phyloP scores from a whole-genome alignment of 2,888 invertebrate genomes.

The Pandemis cinnamomeana region DNA sequence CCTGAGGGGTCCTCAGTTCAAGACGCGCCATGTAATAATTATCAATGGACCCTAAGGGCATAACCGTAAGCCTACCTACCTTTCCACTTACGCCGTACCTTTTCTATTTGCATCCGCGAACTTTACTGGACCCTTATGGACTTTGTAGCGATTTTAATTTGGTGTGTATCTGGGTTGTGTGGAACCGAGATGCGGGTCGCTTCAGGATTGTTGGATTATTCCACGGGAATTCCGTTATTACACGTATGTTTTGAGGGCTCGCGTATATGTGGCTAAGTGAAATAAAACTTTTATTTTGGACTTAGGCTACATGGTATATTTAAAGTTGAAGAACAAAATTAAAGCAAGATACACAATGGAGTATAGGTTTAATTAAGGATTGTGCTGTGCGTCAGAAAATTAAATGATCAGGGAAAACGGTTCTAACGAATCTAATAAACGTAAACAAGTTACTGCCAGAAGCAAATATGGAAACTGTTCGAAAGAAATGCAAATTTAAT shows the following conservation, averaged over 20 bases:
- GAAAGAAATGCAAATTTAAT: too few species aligned
- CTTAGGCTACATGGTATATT: background rate
- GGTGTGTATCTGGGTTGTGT: conserved; percentile 55
- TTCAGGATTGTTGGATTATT: conserved; percentile 30
- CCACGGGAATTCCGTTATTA: conserved; percentile 12
- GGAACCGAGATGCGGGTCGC: conserved; percentile 50
- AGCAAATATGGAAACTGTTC: too few species aligned
- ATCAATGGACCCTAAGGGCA: conserved; percentile 78
- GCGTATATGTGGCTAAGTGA: background rate
- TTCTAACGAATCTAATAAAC: too few species aligned
- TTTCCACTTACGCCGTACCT: conserved; percentile 45
- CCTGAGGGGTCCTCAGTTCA: conserved; percentile 64
- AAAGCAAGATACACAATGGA: too few species aligned
- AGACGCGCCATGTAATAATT: conserved; percentile 79
- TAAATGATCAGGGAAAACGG: too few species aligned
- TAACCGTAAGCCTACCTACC: conserved; percentile 41
- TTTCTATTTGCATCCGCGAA: conserved; percentile 73
- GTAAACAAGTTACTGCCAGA: too few species aligned
- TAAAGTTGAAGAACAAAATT: too few species aligned
- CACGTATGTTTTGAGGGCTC: background rate
- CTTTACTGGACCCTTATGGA: conserved; percentile 56
- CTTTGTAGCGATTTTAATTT: conserved; percentile 62
- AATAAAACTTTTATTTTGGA: background rate
- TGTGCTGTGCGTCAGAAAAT: too few species aligned
- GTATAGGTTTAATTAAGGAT: too few species aligned